Evolutionary conservation across 1,140 invertebrate genomes (phyloP).

Genomic region (Bradynema listronoti): DNA sequence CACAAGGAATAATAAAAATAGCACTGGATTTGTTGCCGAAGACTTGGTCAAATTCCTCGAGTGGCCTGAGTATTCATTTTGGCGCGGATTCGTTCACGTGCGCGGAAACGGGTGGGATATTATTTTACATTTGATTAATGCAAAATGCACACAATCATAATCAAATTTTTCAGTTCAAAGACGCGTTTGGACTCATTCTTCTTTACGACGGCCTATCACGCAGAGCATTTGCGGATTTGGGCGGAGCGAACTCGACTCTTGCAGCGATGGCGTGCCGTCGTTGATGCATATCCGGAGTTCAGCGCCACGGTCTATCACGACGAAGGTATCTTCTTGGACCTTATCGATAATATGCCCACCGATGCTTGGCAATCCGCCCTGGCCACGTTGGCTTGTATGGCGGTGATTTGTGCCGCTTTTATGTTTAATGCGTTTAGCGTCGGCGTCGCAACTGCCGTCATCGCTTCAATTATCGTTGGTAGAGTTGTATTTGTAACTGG

Average conservation of each 20-base stretch:
- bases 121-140: not conserved
- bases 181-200: slow-evolving; percentile 50
- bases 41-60: slow-evolving; percentile 34
- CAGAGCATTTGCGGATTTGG: slow-evolving; percentile 39
- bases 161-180: slow-evolving; percentile 24
- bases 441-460: slow-evolving; percentile 55
- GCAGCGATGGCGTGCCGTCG: slow-evolving; percentile 42
- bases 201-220: slow-evolving; percentile 53
- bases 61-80: slow-evolving; percentile 53
- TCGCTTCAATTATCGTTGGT: slow-evolving; percentile 57
- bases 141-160: not conserved
- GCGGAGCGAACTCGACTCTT: slow-evolving; percentile 37
- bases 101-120: not conserved
- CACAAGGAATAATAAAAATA: not conserved
- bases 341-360: slow-evolving; percentile 60
- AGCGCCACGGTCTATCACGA: slow-evolving; percentile 53
- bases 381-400: slow-evolving; percentile 55
- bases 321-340: slow-evolving; percentile 54
- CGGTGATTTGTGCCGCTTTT: slow-evolving; percentile 58
- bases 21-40: not conserved
- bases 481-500: too few species aligned
- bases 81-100: slow-evolving; percentile 46
- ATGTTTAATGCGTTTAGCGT: slow-evolving; percentile 58
- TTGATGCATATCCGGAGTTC: slow-evolving; percentile 47
- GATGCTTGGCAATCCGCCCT: slow-evolving; percentile 58